Base-by-base conservation (phyloP, 1,140 invertebrate species). In the Zaprionus vittiger region DNA sequence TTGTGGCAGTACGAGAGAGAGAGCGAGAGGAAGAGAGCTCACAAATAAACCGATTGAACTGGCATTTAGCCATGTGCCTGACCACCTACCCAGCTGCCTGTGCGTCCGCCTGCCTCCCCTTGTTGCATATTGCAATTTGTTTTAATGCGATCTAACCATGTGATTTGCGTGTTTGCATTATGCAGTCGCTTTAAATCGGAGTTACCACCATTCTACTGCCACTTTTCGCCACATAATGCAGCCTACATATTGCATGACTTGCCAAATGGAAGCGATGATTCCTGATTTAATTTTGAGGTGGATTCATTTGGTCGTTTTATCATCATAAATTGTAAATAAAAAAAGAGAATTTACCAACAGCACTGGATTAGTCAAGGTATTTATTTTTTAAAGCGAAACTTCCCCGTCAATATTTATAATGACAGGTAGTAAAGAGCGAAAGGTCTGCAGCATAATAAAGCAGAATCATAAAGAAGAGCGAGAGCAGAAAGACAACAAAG, bases 101-200 rank as follows among this genome's bases (percentile, higher is more conserved):
- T 34, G 9, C 31, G 31, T 11, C 3, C 9, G 9, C 52, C 5
- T 41, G 5, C 14, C 5, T 5, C 26, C 44, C 52, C 54, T 56
- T 64, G 31, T 61, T 59, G 57, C 65, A 56, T 55, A 38, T 56
- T 56, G 60, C 62, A 54, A 85, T 85, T 85, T 79, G 55, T 79
- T 77, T 73, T 80, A 79, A 86, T 82, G 49, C 72, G 15, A 62
- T 66, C 62, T 54, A 67, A 65, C 68, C 73, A 89, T 71, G 72
- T 77, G 68, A 89, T 81, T 71, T 63, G 49, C 59, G 26, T 63
- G 61, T 86, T 86, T 72, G 66, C 67, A 73, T 70, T 81, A 68
- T 82, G 68, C 47, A 52, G 20, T 12, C 20, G 11, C 47, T 14
- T 24, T 52, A 59, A 49, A 62, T 57, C n/a, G 59, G n/a, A 70